Conservation (phyloP, 2,888 invertebrate species). For the Drosophila lacicola region DNA sequence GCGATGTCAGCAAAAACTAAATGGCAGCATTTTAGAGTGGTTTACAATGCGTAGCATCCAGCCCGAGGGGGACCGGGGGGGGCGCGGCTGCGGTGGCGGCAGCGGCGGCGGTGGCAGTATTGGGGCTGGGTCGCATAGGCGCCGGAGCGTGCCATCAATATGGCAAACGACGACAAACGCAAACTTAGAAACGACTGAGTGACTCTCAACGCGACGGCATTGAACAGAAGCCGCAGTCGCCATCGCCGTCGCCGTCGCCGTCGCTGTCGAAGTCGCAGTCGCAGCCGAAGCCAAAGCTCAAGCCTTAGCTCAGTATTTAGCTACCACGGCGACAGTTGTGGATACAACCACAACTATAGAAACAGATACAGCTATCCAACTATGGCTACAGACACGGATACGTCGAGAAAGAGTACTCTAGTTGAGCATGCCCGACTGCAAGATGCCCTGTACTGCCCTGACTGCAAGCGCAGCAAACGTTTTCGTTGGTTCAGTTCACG, state of each 20-base stretch:
- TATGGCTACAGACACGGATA: slow-evolving; percentile 19
- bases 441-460: not conserved
- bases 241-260: not conserved
- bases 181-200: slow-evolving; percentile 71
- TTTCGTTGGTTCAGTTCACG: too few relatives aligned
- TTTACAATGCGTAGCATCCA: slow-evolving; percentile 5
- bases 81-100: not conserved
- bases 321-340: slow-evolving; percentile 11
- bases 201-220: slow-evolving; percentile 63
- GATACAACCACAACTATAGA: slow-evolving; percentile 14
- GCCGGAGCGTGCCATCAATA: slow-evolving; percentile 77
- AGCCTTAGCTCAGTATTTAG: slow-evolving; percentile 27
- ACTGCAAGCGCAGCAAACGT: not conserved
- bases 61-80: not conserved
- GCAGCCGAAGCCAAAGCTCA: slow-evolving; percentile 5
- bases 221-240: slow-evolving; percentile 60
- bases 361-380: slow-evolving; percentile 28
- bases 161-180: slow-evolving; percentile 70
- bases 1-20: slow-evolving; percentile 54
- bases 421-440: not conserved
- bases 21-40: slow-evolving; percentile 53
- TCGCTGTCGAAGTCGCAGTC: slow-evolving; percentile 5
- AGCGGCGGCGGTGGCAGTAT: not conserved
- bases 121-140: slow-evolving; percentile 40
- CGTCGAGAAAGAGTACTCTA: slow-evolving; percentile 6